Evolutionary conservation across 1,140 invertebrate genomes (phyloP).

Genomic region (Caenorhabditis brenneri): DNA sequence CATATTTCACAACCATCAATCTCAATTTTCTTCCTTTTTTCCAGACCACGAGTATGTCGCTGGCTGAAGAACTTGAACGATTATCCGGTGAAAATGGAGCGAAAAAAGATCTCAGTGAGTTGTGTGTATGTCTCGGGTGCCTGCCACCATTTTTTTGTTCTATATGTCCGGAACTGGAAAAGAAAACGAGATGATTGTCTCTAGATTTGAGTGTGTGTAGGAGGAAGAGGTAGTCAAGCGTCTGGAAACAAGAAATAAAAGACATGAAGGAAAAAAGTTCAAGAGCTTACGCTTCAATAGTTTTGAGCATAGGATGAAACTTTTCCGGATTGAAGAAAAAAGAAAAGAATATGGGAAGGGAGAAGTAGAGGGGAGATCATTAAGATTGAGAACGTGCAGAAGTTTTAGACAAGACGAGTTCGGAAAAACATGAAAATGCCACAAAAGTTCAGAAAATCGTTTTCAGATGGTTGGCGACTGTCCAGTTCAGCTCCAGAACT

Average conservation of each 20-base stretch:
- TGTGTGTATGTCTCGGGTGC: background rate
- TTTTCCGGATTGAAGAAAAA: background rate
- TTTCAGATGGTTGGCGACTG: conserved; percentile 50
- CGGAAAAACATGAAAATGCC: background rate
- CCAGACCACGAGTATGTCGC: conserved; percentile 44
- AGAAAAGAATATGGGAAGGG: background rate
- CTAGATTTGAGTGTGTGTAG: background rate
- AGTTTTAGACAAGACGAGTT: background rate
- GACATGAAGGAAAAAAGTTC: background rate
- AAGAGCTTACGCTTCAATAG: conserved; percentile 5
- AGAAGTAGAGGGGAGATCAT: too few species aligned
- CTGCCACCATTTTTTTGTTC: background rate
- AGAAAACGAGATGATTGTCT: conserved; percentile 19
- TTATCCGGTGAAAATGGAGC: conserved; percentile 39
- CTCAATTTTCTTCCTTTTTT: background rate
- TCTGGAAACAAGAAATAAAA: conserved; percentile 24
- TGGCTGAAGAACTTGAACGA: conserved; percentile 46
- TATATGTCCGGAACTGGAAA: background rate
- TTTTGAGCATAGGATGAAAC: background rate
- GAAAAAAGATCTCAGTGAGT: conserved; percentile 47
- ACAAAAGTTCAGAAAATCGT: too few species aligned
- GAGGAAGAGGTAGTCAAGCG: conserved; percentile 26
- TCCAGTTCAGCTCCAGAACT: conserved; percentile 27
- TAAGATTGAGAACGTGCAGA: too few species aligned
- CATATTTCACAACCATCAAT: background rate